Evolutionary conservation across 2,888 invertebrate genomes (phyloP), one percentile per base, ranked within the genome.

Genomic region (Nebria brevicollis): DNA sequence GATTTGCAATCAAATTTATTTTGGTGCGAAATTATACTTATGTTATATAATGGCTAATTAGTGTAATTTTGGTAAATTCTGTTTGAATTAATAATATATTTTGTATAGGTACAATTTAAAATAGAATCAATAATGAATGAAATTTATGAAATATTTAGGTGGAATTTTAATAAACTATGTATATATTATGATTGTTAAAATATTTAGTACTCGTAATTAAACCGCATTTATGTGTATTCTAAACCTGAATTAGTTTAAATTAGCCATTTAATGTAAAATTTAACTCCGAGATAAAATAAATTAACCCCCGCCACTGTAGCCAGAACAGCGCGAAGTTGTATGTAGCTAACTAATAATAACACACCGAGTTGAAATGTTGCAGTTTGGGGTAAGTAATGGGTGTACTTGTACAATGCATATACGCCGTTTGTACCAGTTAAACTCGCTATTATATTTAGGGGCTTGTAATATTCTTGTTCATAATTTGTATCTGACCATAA

Each of bases 401-500:
- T 54, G 13, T 54, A 54, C 13, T 11, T 54, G 13, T 54, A 54
- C 54, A 54, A 54, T 54, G 54, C 54, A 54, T 54, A 54, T 13
- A 13, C 54, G 54, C 54, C 54, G 13, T 54, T 54, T 54, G 11
- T 54, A 54, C 54, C 54, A 54, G 54, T 54, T 54, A 54, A 54
- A 54, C 54, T 54, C 54, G 54, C 54, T 54, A 54, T 54, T 54
- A 54, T 54, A 54, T 54, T 54, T 54, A 54, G 13, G 54, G 4
- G 54, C 11, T 8, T 54, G 54, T 54, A 54, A 54, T 54, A 54
- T 8, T 54, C 54, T 54, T 54, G 54, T 54, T 54, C 54, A 54
- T 54, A 54, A 54, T 54, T 54, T 54, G 54, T 54, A 54, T 54
- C 54, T 54, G 54, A 54, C 54, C 54, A 54, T 54, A 54, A 54